A percentile compares a stretch with the other conserved stretches of the same genome.
These are phyloP conservation scores for Boulengeromyrus knoepffleri DNA, from an alignment of 2,113 vertebrate species.

Conservation along the genomic window DNA sequence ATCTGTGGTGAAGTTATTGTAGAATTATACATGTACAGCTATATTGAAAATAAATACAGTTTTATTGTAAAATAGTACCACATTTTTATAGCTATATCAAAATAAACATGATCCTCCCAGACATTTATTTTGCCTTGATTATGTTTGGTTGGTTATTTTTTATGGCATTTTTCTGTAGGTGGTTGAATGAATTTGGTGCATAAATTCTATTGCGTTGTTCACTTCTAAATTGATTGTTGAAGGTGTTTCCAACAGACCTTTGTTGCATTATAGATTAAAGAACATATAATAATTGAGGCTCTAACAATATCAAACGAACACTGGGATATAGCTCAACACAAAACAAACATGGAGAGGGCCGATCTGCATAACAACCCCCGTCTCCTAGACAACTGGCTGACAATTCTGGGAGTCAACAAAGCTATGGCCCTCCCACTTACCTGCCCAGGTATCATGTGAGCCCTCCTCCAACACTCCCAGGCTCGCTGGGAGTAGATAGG, in stretches of 20 bases:
- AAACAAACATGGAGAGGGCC: slow-evolving; percentile 16
- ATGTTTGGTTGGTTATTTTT: neutral
- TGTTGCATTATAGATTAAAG: neutral
- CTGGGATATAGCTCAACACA: neutral
- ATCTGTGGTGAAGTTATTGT: neutral
- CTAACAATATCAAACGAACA: neutral
- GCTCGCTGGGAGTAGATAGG: slow-evolving; percentile 35
- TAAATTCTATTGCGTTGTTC: neutral
- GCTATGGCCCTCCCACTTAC: slow-evolving; percentile 47
- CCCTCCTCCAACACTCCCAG: slow-evolving; percentile 10
- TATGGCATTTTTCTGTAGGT: neutral
- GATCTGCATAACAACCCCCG: slow-evolving; percentile 20
- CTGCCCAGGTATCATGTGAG: slow-evolving; percentile 32
- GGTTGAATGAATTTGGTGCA: neutral
- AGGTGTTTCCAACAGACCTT: neutral
- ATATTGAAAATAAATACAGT: neutral
- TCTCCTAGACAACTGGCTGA: slow-evolving; percentile 41
- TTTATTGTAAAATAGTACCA: neutral
- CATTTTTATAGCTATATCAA: neutral
- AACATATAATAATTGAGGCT: neutral
- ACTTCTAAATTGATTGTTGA: neutral
- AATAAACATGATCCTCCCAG: slow-evolving; percentile 5
- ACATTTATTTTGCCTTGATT: neutral
- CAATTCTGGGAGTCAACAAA: slow-evolving; percentile 48
- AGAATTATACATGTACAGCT: neutral